Evolutionary conservation across 2,113 vertebrate genomes (phyloP).

Genomic region (Sebastes schlegelii): DNA sequence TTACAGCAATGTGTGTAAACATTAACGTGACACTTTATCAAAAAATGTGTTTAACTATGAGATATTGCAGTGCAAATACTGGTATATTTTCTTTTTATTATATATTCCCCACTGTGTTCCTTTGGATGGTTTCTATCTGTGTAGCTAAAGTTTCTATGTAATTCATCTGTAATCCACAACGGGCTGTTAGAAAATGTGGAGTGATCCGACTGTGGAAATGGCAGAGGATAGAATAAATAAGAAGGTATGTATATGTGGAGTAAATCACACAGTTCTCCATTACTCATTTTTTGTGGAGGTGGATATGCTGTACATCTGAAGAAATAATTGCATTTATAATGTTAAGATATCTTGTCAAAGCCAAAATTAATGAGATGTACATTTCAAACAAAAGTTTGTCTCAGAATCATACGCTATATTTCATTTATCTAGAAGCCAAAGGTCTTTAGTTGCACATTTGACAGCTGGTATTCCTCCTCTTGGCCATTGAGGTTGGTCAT

Average conservation of each 20-base stretch:
- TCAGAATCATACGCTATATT: not conserved
- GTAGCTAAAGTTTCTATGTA: not conserved
- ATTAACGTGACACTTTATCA: not conserved
- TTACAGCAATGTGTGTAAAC: slow-evolving; percentile 6
- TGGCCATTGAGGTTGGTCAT: not conserved
- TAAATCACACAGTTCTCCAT: not conserved
- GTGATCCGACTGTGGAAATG: not conserved
- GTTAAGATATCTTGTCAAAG: not conserved
- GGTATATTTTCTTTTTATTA: not conserved
- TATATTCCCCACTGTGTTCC: not conserved
- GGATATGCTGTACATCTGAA: not conserved
- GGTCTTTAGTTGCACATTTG: not conserved
- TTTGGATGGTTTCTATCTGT: not conserved
- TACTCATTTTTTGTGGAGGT: too few relatives aligned
- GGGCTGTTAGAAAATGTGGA: not conserved
- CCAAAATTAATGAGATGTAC: not conserved
- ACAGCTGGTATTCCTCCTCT: not conserved
- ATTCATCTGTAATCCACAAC: not conserved
- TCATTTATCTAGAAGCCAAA: not conserved
- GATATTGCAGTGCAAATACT: not conserved
- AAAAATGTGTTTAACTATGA: not conserved
- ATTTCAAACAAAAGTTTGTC: not conserved
- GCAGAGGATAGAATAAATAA: not conserved
- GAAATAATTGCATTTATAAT: not conserved
- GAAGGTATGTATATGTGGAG: not conserved